These are phyloP conservation scores for Epizoanthus scotinus DNA, from an alignment of 92 coral and sea anemone genomes.

Conservation along the genomic window DNA sequence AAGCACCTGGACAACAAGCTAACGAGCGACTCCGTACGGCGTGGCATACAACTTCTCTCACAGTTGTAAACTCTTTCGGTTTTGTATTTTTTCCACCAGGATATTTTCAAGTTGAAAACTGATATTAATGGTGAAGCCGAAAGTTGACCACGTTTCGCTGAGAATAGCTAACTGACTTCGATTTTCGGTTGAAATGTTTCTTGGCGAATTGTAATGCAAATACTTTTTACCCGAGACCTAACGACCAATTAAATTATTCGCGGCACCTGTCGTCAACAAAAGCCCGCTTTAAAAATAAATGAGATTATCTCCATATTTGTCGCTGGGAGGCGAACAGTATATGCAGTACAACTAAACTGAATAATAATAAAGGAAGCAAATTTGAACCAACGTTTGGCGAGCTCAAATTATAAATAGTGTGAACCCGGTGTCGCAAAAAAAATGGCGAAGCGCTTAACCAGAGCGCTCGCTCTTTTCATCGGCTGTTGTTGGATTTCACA, in stretches of 20 bases:
- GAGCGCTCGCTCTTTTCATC: slow-evolving; percentile 64
- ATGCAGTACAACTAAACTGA: slow-evolving; percentile 74
- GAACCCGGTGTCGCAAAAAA: slow-evolving; percentile 42
- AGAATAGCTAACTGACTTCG: background rate
- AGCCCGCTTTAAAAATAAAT: slow-evolving; percentile 81
- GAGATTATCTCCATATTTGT: slow-evolving; percentile 93
- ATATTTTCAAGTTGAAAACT: background rate
- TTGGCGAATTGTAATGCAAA: slow-evolving; percentile 33
- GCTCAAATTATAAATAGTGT: slow-evolving; percentile 55
- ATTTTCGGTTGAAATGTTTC: slow-evolving; percentile 15
- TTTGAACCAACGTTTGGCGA: slow-evolving; percentile 47
- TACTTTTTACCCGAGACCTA: slow-evolving; percentile 8
- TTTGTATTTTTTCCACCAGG: background rate
- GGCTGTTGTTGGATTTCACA: slow-evolving; percentile 47
- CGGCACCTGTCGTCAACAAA: slow-evolving; percentile 73
- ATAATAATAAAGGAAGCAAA: slow-evolving; percentile 48
- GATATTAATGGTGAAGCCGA: background rate
- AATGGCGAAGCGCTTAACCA: slow-evolving; percentile 59
- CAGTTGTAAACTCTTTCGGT: background rate
- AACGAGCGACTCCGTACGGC: background rate
- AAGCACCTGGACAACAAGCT: background rate
- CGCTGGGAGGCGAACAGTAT: slow-evolving; percentile 80
- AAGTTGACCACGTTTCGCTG: slow-evolving; percentile 5
- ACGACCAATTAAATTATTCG: slow-evolving; percentile 61
- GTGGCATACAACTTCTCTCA: background rate